These are phyloP conservation scores for Lycia hirtaria DNA, from an alignment of 2,888 invertebrate genomes.

Conservation along the genomic window DNA sequence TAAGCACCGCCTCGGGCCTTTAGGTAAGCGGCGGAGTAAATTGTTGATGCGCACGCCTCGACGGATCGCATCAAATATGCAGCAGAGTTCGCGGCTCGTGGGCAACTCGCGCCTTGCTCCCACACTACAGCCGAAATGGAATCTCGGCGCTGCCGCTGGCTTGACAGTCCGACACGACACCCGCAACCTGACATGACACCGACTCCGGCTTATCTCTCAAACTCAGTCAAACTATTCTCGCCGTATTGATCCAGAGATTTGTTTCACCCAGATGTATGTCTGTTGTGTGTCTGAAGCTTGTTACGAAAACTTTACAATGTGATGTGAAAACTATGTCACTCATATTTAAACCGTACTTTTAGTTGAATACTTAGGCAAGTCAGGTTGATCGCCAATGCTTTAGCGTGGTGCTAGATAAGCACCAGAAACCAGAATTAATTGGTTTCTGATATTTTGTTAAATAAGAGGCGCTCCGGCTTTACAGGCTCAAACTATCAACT, in stretches of 20 bases:
- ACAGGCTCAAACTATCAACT: no score
- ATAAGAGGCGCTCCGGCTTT: no score
- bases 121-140: conserved; percentile 57
- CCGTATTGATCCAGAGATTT: conserved; percentile 28
- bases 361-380: no score
- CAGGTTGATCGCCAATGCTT: no score
- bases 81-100: conserved; percentile 60
- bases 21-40: conserved; percentile 66
- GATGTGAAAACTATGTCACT: not conserved
- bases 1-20: conserved; percentile 61
- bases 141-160: conserved; percentile 52
- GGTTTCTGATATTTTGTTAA: no score
- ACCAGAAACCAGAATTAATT: no score
- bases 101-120: conserved; percentile 44
- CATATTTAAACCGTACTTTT: not conserved
- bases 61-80: conserved; percentile 74
- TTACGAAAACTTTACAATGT: not conserved
- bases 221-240: conserved; percentile 46
- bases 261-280: conserved; percentile 1
- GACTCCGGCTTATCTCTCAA: conserved; percentile 37
- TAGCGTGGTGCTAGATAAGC: no score
- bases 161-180: conserved; percentile 57
- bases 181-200: conserved; percentile 45
- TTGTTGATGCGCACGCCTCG: conserved; percentile 66
- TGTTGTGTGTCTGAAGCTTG: no score